Evolutionary conservation across 2,888 invertebrate species (phyloP), one percentile per base, ranked within the genome.

Genomic region (Elmis aenea): DNA sequence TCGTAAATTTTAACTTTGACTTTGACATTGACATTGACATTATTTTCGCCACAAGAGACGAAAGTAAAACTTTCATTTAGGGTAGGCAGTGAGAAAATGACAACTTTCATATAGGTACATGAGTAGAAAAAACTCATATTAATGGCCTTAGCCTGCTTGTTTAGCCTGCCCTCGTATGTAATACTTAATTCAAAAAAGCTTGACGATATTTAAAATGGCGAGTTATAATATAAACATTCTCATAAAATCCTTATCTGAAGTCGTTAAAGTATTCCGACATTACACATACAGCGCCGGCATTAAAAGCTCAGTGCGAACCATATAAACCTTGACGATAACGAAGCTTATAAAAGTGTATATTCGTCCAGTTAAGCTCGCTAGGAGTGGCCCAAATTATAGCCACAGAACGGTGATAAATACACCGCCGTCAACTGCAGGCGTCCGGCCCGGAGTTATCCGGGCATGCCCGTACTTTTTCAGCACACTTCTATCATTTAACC

Each of bases 321-420:
- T 45, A 51, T 48, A 51, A 48, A 46, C 33, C 40, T 38, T 25
- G 18, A 36, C 46, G 51, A 51, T 51, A 51, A 50, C 48, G 38
- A 38, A 46, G 50, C 51, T 51, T 51, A 48, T 50, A 51, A 51
- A 50, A 52, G 47, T 41, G 37, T 51, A 46, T 50, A 43, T 48
- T 46, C 44, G 46, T 39, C 37, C 36, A 28, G 43, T 43, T 41
- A 37, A 41, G 41, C 41, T 34, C 26, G 28, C 26, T 26, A 39
- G 42, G 34, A 38, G 38, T 42, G 47, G 46, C 32, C 41, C 38
- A 40, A 50, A 45, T 50, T 50, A 50, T 46, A 42, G 50, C 42
- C 45, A 31, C 50, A 44, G 43, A 48, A 48, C 37, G 43, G 46
- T 39, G 42, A 50, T 50, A 50, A 50, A 50, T 50, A 45, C 42